These are phyloP conservation scores for Dioctria linearis DNA, from an alignment of 2,888 invertebrate genomes.

Conservation along the genomic window DNA sequence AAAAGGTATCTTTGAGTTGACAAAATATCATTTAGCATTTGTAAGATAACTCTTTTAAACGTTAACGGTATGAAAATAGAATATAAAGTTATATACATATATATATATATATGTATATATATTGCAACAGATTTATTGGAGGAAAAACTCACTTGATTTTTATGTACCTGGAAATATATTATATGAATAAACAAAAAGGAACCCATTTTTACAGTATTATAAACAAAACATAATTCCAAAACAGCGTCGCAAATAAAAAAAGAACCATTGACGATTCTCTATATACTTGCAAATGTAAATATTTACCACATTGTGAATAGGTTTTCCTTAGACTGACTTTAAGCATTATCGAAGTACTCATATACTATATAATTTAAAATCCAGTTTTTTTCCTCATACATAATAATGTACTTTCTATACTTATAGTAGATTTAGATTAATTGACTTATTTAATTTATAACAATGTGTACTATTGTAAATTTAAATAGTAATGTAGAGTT, in stretches of 20 bases:
- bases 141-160: conserved; percentile 3
- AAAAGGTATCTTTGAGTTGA: no score
- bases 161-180: conserved; percentile 36
- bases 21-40: no score
- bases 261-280: conserved; percentile 23
- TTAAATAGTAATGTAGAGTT: conserved; percentile 34
- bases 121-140: neutral
- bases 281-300: conserved; percentile 33
- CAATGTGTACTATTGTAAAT: conserved; percentile 52
- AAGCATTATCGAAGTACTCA: conserved; percentile 52
- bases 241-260: conserved; percentile 35
- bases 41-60: no score
- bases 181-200: conserved; percentile 23
- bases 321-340: conserved; percentile 44
- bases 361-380: conserved; percentile 27
- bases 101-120: neutral
- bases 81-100: no score
- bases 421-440: conserved; percentile 16
- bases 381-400: neutral
- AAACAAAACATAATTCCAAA: conserved; percentile 43
- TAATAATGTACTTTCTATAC: neutral
- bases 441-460: conserved; percentile 55
- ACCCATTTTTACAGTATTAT: conserved; percentile 46
- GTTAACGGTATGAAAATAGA: no score
- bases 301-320: conserved; percentile 40